Conservation (phyloP, 2,888 invertebrate species). For the Graphium colonna region DNA sequence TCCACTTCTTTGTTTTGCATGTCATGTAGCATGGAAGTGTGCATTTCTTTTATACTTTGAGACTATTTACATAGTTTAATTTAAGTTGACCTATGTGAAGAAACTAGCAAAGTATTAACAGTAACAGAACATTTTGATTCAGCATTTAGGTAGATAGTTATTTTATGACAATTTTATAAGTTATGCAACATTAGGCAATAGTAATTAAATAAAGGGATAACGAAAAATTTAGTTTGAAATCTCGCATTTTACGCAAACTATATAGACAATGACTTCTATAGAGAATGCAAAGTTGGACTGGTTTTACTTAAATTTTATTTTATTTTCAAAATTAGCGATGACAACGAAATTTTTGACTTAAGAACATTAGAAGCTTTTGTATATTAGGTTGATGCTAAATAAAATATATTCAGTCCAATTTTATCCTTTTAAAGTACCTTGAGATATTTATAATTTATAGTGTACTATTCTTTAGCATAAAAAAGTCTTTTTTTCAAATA, state of each 20-base stretch:
- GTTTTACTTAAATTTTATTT: conserved; percentile 18
- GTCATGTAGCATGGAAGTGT: no score
- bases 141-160: background rate
- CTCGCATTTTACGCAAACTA: background rate
- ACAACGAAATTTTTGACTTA: conserved; percentile 18
- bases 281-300: background rate
- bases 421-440: conserved; percentile 20
- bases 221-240: background rate
- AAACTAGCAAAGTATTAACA: background rate
- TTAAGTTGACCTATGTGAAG: background rate
- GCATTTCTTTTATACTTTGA: background rate
- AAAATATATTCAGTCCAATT: conserved; percentile 1
- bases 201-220: background rate
- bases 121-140: background rate
- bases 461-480: conserved; percentile 27
- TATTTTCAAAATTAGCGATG: conserved; percentile 9
- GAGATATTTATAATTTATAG: conserved; percentile 46
- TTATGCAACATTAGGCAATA: background rate
- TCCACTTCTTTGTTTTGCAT: no score
- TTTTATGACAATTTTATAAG: background rate
- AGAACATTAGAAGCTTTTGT: conserved; percentile 15
- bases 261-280: no score
- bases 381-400: conserved; percentile 21
- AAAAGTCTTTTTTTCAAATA: background rate
- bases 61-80: background rate